These are phyloP conservation scores for Pocillopora verrucosa DNA, from an alignment of 64 coral and sea anemone genomes.

Conservation along the genomic window DNA sequence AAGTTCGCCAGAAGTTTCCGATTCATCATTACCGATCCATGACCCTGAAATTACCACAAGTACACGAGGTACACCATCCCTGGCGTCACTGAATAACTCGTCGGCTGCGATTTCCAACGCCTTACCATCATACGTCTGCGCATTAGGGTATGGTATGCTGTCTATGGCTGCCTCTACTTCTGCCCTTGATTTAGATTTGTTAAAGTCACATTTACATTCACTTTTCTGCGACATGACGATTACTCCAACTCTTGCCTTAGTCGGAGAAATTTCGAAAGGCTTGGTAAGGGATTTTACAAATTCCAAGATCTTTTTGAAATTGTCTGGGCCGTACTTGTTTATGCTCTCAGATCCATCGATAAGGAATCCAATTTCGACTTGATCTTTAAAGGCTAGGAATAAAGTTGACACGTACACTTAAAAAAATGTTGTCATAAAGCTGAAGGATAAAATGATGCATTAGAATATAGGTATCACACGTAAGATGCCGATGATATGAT, in stretches of 20 bases:
- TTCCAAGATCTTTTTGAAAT: constrained; percentile 36
- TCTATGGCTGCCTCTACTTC: constrained; percentile 30
- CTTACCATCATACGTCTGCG: constrained; percentile 22
- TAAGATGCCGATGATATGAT: too few relatives aligned
- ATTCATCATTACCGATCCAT: constrained; percentile 25
- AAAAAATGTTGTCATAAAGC: too few relatives aligned
- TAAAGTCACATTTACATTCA: constrained; percentile 36
- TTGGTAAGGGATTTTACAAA: constrained; percentile 22
- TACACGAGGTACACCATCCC: constrained; percentile 23
- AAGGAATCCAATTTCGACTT: constrained; percentile 45
- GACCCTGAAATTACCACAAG: constrained; percentile 40
- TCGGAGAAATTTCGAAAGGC: constrained; percentile 18
- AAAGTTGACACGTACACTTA: neutral
- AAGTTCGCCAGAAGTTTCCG: constrained; percentile 28
- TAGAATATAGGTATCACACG: too few relatives aligned
- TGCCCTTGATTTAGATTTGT: neutral
- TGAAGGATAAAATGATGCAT: too few relatives aligned
- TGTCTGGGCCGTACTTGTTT: constrained; percentile 46
- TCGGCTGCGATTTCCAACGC: constrained; percentile 17
- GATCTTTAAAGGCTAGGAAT: constrained; percentile 22
- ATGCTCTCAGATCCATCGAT: constrained; percentile 48
- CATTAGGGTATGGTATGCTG: neutral
- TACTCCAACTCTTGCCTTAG: constrained; percentile 37
- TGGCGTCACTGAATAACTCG: constrained; percentile 14
- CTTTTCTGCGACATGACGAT: constrained; percentile 8